Evolutionary conservation across 2,797 vertebrate genomes (phyloP), one percentile per base, ranked within the genome.

Genomic region (Bradypodion pumilum): DNA sequence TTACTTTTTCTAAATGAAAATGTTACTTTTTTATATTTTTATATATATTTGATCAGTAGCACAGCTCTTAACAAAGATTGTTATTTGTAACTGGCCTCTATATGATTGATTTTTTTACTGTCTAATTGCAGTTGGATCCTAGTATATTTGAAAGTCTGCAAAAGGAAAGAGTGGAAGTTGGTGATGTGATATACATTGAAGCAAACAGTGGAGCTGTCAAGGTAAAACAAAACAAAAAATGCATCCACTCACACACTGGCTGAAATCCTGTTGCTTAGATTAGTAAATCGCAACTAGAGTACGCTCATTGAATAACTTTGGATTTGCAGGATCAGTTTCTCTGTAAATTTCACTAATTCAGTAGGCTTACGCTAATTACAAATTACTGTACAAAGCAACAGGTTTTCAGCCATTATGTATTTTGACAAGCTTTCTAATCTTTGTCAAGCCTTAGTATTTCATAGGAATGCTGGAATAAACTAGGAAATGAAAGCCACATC

Each of bases 131-230:
- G 98, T 94, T 99, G 96, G 99, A 99, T 89, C 98, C 99, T 62
- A 99, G 98, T 93, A 99, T 99, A 91, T 99, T 99, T 90, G 98
- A 99, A 94, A 99, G 98, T 92, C 95, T 99, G 88, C 99, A 99
- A 95, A 99, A 99, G 91, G 99, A 99, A 90, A 96, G 97, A 9
- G 98, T 99, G 66, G 98, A 99, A 94, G 98, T 97, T 1, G 99
- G 99, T 69, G 99, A 99, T 0, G 98, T 99, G 91, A 99, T 99
- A 95, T 99, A 99, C 94, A 99, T 99, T 9, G 99, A 99, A 95
- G 98, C 99, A 75, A 99, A 99, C 96, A 99, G 99, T 32, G 99
- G 98, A 82, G 98, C 98, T 0, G 98, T 99, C 85, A 99, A 99
- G 98, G 99, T 99, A 97, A 89, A 35, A 13, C 10, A 42, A 60